phyloP scores from a whole-genome alignment of 2,113 vertebrate genomes.

The Bubo blakistoni region DNA sequence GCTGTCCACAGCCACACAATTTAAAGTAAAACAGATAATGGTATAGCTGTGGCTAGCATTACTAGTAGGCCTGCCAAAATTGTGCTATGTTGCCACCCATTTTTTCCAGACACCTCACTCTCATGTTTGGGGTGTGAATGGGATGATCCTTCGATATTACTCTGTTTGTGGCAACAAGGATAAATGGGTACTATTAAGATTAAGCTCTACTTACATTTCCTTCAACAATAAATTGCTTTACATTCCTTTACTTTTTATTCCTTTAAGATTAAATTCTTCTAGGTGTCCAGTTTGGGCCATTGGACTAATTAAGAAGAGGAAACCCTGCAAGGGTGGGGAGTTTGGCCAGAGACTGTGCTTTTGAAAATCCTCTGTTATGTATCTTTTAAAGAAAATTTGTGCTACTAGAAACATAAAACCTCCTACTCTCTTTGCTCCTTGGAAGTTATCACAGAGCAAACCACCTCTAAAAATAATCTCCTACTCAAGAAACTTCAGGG shows the following conservation, averaged over 20 bases:
- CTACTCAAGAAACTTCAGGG: background rate
- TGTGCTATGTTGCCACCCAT: background rate
- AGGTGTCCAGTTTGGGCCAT: background rate
- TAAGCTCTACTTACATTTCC: background rate
- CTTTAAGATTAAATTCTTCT: background rate
- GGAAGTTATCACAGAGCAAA: background rate
- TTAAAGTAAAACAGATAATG: slow-evolving; percentile 39
- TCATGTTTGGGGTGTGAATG: background rate
- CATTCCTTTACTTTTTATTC: background rate
- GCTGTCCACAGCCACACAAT: slow-evolving; percentile 23
- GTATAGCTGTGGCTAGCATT: background rate
- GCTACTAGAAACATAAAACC: background rate
- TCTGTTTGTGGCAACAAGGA: background rate
- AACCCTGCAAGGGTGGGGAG: background rate
- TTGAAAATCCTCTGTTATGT: background rate
- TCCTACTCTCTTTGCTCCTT: background rate
- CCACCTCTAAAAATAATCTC: background rate
- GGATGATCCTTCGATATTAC: background rate
- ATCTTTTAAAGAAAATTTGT: background rate
- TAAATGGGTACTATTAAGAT: background rate
- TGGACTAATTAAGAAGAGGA: background rate
- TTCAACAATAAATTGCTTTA: background rate
- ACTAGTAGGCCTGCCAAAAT: background rate
- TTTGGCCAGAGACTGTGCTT: background rate
- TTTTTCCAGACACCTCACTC: background rate